A percentile compares a stretch with the other conserved stretches of the same genome.
These are phyloP conservation scores for Hippopotamus amphibius DNA, from an alignment of 2,113 vertebrate species.

Conservation along the genomic window DNA sequence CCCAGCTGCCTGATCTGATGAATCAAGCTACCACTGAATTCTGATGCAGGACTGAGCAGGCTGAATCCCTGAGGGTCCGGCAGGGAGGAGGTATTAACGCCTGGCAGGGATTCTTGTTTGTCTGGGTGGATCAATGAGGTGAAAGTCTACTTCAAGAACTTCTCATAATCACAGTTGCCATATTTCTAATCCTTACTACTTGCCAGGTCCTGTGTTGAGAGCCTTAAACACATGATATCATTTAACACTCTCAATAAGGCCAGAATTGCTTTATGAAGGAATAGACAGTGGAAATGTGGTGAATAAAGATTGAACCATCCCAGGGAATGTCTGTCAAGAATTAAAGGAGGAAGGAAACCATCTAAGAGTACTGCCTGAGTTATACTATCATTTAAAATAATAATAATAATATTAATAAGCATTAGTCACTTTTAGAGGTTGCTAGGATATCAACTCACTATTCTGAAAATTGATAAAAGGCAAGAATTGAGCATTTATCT, in stretches of 20 bases:
- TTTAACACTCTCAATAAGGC: background rate
- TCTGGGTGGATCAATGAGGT: background rate
- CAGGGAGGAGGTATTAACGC: background rate
- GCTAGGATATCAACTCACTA: background rate
- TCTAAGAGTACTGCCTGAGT: background rate
- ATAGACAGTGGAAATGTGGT: background rate
- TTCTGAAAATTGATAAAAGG: background rate
- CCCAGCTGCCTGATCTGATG: background rate
- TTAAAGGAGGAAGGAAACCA: background rate
- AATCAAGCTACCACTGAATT: background rate
- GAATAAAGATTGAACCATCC: background rate
- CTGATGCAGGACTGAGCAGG: background rate
- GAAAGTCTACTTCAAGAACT: background rate
- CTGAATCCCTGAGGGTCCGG: accelerated
- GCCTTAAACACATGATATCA: background rate
- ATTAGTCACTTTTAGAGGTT: background rate
- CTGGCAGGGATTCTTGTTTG: background rate
- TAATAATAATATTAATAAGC: background rate
- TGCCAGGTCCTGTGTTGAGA: background rate
- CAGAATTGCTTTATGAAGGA: background rate
- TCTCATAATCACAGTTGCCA: background rate
- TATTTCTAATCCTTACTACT: background rate
- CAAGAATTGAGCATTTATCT: background rate
- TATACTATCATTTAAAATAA: background rate
- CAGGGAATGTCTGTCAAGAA: background rate